Evolutionary conservation across 2,113 vertebrate genomes (phyloP).

Genomic region (Zosterops japonicus): DNA sequence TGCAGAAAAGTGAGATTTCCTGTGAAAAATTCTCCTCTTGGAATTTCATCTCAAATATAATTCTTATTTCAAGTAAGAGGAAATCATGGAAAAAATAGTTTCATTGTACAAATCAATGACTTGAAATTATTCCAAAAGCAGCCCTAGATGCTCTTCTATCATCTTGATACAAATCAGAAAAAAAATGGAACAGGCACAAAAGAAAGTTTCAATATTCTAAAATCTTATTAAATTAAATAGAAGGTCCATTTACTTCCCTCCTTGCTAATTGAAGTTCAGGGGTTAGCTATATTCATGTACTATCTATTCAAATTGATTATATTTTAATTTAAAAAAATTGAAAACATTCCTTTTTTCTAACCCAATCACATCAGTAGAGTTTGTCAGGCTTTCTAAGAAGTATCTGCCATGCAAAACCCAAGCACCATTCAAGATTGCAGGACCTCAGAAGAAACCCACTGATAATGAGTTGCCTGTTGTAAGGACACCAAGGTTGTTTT

Average conservation of each 20-base stretch:
- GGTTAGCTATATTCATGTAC: neutral
- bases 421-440: rapidly evolving
- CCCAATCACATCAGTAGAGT: neutral
- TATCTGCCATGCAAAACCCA: neutral
- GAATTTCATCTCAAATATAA: neutral
- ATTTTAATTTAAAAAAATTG: neutral
- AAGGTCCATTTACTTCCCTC: neutral
- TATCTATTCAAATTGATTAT: neutral
- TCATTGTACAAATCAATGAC: neutral
- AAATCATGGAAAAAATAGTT: neutral
- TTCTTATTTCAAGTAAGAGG: neutral
- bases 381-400: neutral
- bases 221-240: neutral
- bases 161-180: neutral
- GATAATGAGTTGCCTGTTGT: neutral
- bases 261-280: neutral
- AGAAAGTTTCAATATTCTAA: neutral
- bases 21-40: neutral
- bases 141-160: neutral
- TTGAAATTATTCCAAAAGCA: neutral
- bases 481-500: neutral
- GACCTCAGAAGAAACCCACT: neutral
- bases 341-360: neutral
- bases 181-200: neutral
- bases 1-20: neutral